phyloP scores from a whole-genome alignment of 2,113 vertebrate genomes.

The Caretta caretta region DNA sequence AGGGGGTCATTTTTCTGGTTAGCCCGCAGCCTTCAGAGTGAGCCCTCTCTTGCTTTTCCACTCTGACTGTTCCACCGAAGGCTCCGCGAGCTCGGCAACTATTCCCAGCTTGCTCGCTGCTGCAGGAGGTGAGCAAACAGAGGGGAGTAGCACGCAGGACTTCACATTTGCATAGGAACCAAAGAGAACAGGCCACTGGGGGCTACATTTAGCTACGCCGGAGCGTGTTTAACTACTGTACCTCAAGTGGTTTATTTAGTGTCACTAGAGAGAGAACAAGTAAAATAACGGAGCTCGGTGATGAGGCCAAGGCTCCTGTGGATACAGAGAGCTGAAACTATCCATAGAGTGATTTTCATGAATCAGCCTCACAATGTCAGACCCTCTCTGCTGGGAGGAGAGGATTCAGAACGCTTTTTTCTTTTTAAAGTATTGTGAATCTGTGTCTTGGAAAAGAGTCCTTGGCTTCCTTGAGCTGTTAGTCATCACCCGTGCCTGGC shows the following conservation, averaged over 20 bases:
- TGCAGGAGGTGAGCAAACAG: background rate
- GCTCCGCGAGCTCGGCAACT: fast-evolving
- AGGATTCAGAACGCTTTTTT: slow-evolving; percentile 14
- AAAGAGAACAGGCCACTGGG: background rate
- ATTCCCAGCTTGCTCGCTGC: fast-evolving
- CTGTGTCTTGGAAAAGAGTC: background rate
- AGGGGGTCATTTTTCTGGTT: background rate
- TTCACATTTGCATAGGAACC: background rate
- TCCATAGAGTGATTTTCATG: slow-evolving; percentile 22
- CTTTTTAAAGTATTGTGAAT: background rate
- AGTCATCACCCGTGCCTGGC: background rate
- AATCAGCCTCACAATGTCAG: slow-evolving; percentile 12
- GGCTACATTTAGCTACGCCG: background rate
- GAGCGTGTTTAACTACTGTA: background rate
- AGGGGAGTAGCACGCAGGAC: fast-evolving
- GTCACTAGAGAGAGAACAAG: slow-evolving; percentile 31
- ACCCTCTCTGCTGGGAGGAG: slow-evolving; percentile 23
- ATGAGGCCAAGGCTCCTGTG: slow-evolving; percentile 2
- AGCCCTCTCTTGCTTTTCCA: background rate
- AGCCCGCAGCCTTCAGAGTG: background rate
- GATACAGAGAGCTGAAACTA: slow-evolving; percentile 16
- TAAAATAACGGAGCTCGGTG: slow-evolving; percentile 33
- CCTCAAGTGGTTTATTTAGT: background rate
- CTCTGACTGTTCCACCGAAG: background rate
- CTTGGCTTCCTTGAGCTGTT: fast-evolving